A percentile compares a stretch with the other conserved stretches of the same genome.
phyloP scores from a whole-genome alignment of 1,140 invertebrate species.

The Lepidurus arcticus region DNA sequence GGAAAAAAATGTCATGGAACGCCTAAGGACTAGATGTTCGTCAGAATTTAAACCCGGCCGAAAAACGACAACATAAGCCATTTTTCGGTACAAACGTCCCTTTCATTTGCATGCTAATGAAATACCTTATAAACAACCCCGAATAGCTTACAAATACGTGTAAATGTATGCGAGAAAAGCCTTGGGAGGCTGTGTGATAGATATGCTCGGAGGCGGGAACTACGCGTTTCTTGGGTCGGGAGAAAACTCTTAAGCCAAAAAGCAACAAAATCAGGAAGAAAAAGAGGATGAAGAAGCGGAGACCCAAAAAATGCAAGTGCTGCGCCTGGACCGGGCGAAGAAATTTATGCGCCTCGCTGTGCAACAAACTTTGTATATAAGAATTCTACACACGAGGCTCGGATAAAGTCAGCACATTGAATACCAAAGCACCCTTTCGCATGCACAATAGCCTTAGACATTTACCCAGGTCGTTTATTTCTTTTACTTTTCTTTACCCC shows the following conservation, averaged over 20 bases:
- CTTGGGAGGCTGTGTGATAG: not conserved
- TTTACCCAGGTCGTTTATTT: not conserved
- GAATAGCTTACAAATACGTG: not conserved
- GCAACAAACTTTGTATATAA: slow-evolving; percentile 1
- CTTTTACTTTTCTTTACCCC: not conserved
- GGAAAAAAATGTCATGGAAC: not conserved
- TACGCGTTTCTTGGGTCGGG: not conserved
- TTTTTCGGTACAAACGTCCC: not conserved
- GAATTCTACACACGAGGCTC: slow-evolving; percentile 7
- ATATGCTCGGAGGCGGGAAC: not conserved
- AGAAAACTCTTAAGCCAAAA: not conserved
- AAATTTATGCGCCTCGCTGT: not conserved
- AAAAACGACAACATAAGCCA: not conserved
- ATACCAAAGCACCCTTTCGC: slow-evolving; percentile 18
- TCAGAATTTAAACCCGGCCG: too few relatives aligned
- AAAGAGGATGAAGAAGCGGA: not conserved
- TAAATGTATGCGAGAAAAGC: too few relatives aligned
- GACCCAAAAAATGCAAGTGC: not conserved
- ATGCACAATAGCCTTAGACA: slow-evolving; percentile 15
- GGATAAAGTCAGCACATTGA: slow-evolving; percentile 21
- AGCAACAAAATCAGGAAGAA: not conserved
- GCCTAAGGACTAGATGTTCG: too few relatives aligned
- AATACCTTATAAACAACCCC: not conserved
- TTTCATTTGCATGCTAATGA: not conserved
- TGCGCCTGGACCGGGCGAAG: not conserved